phyloP scores from a whole-genome alignment of 2,888 invertebrate genomes.

The Mythimna albipuncta region DNA sequence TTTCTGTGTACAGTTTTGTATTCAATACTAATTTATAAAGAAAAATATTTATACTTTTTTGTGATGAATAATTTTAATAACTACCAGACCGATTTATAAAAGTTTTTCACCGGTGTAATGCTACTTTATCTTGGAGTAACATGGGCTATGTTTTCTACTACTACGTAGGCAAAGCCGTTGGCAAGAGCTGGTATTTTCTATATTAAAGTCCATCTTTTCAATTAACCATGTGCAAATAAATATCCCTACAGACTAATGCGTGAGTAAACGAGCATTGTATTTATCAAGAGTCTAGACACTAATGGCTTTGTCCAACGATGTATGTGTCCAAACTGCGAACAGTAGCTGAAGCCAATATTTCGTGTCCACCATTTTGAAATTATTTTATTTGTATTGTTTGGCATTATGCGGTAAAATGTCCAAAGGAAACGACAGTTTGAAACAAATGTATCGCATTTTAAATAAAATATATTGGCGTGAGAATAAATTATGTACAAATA shows the following conservation, averaged over 20 bases:
- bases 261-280: constrained; percentile 16
- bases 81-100: too few relatives aligned
- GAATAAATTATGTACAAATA: constrained; percentile 22
- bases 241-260: constrained; percentile 7
- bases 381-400: constrained; percentile 39
- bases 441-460: constrained; percentile 36
- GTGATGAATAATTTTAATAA: too few relatives aligned
- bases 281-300: constrained; percentile 27
- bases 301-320: constrained; percentile 21
- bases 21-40: too few relatives aligned
- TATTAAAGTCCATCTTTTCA: not conserved
- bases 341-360: constrained; percentile 9
- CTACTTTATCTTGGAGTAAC: too few relatives aligned
- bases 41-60: too few relatives aligned
- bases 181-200: too few relatives aligned
- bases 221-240: constrained; percentile 25
- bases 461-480: constrained; percentile 19
- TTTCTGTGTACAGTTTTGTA: too few relatives aligned
- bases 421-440: constrained; percentile 10
- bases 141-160: too few relatives aligned
- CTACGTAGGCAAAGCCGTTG: too few relatives aligned
- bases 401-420: constrained; percentile 28
- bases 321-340: constrained; percentile 8
- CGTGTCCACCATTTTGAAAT: constrained; percentile 26
- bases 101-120: too few relatives aligned